Evolutionary conservation across 1,140 invertebrate genomes (phyloP).

Genomic region (Nebria ingens): DNA sequence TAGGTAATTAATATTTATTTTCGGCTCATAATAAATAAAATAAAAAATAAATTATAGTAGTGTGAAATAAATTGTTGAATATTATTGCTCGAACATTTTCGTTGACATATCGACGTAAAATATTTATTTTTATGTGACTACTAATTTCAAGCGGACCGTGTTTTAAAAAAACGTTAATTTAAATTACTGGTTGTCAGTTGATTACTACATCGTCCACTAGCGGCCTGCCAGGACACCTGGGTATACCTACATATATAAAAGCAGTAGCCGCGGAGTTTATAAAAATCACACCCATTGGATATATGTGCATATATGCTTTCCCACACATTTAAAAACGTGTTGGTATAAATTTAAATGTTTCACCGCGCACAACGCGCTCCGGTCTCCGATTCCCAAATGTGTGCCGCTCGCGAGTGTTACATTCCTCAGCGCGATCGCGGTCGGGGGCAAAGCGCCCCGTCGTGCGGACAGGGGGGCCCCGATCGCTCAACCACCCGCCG

Average conservation of each 20-base stretch:
- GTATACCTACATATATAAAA: not conserved
- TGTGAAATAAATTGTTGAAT: too few species aligned
- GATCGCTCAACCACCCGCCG: slow-evolving; percentile 14
- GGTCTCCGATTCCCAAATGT: not conserved
- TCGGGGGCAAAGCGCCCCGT: slow-evolving; percentile 13
- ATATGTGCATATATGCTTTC: not conserved
- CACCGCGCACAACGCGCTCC: not conserved
- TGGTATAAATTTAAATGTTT: not conserved
- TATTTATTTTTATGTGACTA: not conserved
- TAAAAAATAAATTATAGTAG: too few species aligned
- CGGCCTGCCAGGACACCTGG: not conserved
- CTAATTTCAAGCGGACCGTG: too few species aligned
- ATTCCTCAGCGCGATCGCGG: not conserved
- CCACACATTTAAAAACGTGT: not conserved
- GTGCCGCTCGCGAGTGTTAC: not conserved
- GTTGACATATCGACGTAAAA: too few species aligned
- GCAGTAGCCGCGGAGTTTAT: too few species aligned
- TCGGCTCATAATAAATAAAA: too few species aligned
- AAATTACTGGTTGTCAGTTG: not conserved
- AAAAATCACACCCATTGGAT: too few species aligned
- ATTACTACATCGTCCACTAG: too few species aligned
- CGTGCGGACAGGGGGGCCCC: slow-evolving; percentile 16
- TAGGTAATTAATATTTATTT: not conserved
- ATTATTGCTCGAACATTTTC: too few species aligned
- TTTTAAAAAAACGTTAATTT: not conserved